Conservation (phyloP, 2,113 vertebrate genomes). For the Urocitellus parryii region DNA sequence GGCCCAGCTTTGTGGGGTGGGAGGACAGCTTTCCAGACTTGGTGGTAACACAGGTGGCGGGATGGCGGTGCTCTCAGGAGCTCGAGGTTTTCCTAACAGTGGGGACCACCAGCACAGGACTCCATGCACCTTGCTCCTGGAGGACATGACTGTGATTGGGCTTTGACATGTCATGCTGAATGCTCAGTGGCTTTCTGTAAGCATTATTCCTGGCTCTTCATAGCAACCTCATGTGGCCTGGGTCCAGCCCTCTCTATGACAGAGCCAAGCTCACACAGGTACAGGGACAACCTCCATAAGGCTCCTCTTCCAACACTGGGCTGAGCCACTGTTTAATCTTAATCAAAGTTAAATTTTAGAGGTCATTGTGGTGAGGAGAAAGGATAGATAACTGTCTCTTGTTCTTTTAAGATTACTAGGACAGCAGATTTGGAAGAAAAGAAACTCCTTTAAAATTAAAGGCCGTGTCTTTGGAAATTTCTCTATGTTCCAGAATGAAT, state of each 20-base stretch:
- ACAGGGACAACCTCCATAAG: neutral
- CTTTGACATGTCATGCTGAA: neutral
- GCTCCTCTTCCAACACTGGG: neutral
- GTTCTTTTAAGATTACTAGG: neutral
- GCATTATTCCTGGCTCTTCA: neutral
- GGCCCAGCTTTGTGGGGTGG: constrained; percentile 6
- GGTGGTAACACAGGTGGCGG: neutral
- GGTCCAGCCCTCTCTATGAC: neutral
- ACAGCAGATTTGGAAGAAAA: constrained; percentile 41
- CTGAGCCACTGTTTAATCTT: neutral
- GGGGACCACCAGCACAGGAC: neutral
- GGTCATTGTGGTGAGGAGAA: neutral
- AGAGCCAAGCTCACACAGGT: neutral
- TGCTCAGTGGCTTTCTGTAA: neutral
- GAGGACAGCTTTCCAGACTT: constrained; percentile 27
- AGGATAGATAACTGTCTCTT: neutral
- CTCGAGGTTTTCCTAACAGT: neutral
- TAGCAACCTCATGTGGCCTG: rapidly evolving
- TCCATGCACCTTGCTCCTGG: neutral
- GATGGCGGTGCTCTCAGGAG: neutral
- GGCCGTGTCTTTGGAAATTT: constrained; percentile 17
- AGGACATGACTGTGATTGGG: neutral
- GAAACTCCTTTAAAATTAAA: constrained; percentile 70
- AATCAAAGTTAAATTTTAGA: constrained; percentile 38
- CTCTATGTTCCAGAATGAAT: constrained; percentile 53